These are phyloP conservation scores for Phaedon cochleariae DNA, from an alignment of 2,888 invertebrate genomes.

Conservation along the genomic window DNA sequence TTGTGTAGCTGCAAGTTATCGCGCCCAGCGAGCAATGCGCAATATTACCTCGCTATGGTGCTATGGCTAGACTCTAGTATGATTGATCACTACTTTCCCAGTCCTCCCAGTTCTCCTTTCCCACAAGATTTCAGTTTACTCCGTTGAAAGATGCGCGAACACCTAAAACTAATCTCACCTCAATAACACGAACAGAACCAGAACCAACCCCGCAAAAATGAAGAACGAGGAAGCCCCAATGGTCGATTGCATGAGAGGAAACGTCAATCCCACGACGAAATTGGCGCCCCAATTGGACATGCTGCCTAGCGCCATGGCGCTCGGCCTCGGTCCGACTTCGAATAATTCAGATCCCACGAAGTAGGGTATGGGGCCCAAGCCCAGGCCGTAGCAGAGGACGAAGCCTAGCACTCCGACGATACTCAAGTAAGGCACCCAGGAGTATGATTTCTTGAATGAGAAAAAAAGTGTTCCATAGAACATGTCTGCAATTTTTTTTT, in stretches of 20 bases:
- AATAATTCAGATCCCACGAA: conserved; percentile 89
- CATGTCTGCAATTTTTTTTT: too few species aligned
- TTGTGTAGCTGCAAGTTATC: too few species aligned
- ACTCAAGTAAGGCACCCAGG: conserved; percentile 78
- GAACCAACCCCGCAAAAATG: conserved; percentile 71
- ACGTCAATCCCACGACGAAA: conserved; percentile 83
- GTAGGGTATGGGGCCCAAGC: conserved; percentile 87
- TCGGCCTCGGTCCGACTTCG: conserved; percentile 83
- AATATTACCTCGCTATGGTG: too few species aligned
- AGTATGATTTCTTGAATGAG: conserved; percentile 63
- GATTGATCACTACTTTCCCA: too few species aligned
- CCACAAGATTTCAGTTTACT: too few species aligned
- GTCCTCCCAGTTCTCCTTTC: too few species aligned
- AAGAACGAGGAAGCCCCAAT: conserved; percentile 80
- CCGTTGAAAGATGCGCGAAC: not conserved
- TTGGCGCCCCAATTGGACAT: conserved; percentile 90
- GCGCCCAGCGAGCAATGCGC: too few species aligned
- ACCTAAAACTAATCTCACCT: conserved; percentile 64
- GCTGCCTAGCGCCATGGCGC: conserved; percentile 87
- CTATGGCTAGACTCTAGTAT: too few species aligned
- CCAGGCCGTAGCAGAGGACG: conserved; percentile 83
- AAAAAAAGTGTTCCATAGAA: not conserved
- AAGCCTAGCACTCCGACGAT: conserved; percentile 76
- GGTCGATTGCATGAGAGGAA: conserved; percentile 70
- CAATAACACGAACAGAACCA: conserved; percentile 67